phyloP scores from a whole-genome alignment of 1,140 invertebrate species.

The Fopius arisanus region DNA sequence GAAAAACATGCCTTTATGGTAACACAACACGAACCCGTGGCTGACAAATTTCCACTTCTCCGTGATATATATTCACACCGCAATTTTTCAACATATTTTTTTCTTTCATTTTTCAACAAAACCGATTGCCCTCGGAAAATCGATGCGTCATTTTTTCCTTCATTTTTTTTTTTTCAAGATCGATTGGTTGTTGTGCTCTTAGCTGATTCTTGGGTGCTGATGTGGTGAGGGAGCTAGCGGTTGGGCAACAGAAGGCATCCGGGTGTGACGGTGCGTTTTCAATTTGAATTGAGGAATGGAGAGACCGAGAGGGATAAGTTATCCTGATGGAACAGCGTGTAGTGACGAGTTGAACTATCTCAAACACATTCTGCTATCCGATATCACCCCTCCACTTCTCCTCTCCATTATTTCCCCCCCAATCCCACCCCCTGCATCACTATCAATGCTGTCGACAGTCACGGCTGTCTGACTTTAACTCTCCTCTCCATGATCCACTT shows the following conservation, averaged over 20 bases:
- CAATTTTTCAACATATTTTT: background rate
- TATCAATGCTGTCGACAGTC: background rate
- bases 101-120: background rate
- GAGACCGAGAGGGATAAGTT: conserved; percentile 16
- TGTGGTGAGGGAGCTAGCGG: conserved; percentile 16
- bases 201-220: background rate
- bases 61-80: conserved; percentile 7
- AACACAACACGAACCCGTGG: background rate
- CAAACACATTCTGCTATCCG: background rate
- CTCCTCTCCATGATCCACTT: background rate
- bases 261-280: conserved; percentile 57
- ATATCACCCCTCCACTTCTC: conserved; percentile 7
- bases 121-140: conserved; percentile 34
- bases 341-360: background rate
- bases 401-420: background rate
- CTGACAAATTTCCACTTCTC: conserved; percentile 29
- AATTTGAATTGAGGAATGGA: conserved; percentile 27
- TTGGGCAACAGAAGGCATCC: conserved; percentile 54
- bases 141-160: conserved; percentile 47
- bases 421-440: conserved; percentile 12
- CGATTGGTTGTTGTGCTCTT: background rate
- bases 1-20: conserved; percentile 3
- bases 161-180: background rate
- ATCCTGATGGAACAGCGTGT: background rate
- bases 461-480: conserved; percentile 4